Conservation (phyloP, 2,888 invertebrate species). For the Cryptocheilus praepositus region DNA sequence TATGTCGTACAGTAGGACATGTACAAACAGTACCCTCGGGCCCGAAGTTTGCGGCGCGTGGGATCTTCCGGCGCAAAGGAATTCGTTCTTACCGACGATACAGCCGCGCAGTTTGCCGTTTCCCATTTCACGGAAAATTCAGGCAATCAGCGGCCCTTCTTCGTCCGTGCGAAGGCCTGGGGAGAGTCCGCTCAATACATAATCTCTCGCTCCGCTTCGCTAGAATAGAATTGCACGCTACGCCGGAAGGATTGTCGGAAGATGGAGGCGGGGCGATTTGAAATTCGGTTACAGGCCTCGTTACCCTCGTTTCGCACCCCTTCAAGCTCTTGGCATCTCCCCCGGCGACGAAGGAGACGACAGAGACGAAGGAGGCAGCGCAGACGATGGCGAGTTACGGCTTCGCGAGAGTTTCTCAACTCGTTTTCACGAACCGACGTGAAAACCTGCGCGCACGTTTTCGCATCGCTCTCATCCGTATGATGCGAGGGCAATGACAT, state of each 20-base stretch:
- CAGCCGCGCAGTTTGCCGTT: too few species aligned
- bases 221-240: slow-evolving; percentile 39
- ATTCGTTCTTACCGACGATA: too few species aligned
- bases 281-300: slow-evolving; percentile 61
- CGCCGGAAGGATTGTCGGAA: slow-evolving; percentile 44
- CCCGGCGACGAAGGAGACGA: slow-evolving; percentile 7
- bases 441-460: slow-evolving; percentile 28
- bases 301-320: slow-evolving; percentile 56
- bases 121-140: background rate
- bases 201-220: slow-evolving; percentile 39
- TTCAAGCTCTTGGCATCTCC: slow-evolving; percentile 32
- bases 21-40: too few species aligned
- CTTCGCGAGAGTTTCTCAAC: slow-evolving; percentile 44
- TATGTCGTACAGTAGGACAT: too few species aligned
- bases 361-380: background rate
- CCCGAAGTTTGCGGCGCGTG: too few species aligned
- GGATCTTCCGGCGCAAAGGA: too few species aligned
- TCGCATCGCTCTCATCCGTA: too few species aligned
- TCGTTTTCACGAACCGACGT: slow-evolving; percentile 49
- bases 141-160: slow-evolving; percentile 42
- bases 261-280: slow-evolving; percentile 45
- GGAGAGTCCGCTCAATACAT: slow-evolving; percentile 38
- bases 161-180: background rate
- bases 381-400: background rate
- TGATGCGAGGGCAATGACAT: too few species aligned